phyloP scores from a whole-genome alignment of 2,888 invertebrate genomes.

The Arenicola marina region DNA sequence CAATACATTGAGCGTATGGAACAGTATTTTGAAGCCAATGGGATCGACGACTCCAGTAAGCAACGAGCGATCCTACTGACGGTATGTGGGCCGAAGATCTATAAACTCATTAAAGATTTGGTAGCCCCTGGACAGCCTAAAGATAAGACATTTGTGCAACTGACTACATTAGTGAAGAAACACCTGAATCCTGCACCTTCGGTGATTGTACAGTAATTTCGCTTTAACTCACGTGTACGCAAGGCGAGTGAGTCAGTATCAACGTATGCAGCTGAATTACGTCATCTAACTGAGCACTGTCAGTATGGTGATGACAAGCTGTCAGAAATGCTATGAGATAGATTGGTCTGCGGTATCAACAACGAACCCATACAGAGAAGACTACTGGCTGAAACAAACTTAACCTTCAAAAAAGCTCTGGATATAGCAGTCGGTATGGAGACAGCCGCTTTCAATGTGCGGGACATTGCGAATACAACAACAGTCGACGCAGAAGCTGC shows the following conservation, averaged over 20 bases:
- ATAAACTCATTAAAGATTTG: neutral
- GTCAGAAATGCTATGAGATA: neutral
- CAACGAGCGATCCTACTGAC: neutral
- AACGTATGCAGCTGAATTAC: neutral
- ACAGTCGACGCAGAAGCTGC: too few species aligned
- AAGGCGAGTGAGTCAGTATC: neutral
- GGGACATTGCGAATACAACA: neutral
- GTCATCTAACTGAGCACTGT: neutral
- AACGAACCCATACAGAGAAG: neutral
- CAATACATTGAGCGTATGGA: too few species aligned
- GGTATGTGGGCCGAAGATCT: neutral
- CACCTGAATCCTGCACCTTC: neutral
- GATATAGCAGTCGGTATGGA: neutral
- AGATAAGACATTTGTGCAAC: neutral
- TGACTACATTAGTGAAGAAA: neutral
- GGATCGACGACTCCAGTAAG: neutral
- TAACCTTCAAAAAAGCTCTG: neutral
- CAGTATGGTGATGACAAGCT: neutral
- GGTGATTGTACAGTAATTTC: neutral
- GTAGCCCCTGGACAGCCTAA: neutral
- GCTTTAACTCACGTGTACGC: neutral
- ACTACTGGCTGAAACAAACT: neutral
- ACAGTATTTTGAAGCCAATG: neutral
- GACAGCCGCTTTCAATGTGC: neutral
- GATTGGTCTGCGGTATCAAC: neutral